Evolutionary conservation across 1,140 invertebrate species (phyloP), one percentile per base, ranked within the genome.

Genomic region (Caenorhabditis brenneri): DNA sequence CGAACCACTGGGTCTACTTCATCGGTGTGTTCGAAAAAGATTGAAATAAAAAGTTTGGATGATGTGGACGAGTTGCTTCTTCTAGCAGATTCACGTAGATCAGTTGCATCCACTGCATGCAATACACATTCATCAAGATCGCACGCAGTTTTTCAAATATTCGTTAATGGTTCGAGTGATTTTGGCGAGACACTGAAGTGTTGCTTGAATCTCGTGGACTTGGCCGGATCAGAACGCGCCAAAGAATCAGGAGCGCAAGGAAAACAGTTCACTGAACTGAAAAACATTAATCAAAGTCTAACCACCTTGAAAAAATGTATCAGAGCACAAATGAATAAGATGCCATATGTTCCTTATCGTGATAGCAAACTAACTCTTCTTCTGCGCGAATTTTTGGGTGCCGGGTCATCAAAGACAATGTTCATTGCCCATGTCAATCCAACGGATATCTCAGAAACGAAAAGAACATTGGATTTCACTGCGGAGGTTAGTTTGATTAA

Each of bases 31-130:
- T 48, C 48, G 24, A 78, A 31, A 15, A 74, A 53, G 29, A 36
- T 51, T 24, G 5, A 12, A 53, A 36, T 58, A n/a, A 31, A 22
- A 2, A 19, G 29, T 22, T 19, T 60, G 33, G 6, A 10, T 5
- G 80, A 93, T 84, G 91, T 97, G 0, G 92, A 98, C 82, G 93
- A 94, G 29, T 94, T 95, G 87, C 93, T 99, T 16, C 93, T 95
- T 58, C 91, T 93, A 58, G 96, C 96, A 0, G 96, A 95, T 0
- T 88, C 92, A 0, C 93, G 94, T 15, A 92, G 96, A 78, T 94
- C 95, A 10, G 96, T 95, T 0, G 95, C 95, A 10, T 93, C 95
- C 1, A 98, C 96, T 0, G 95, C 95, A n/a, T 97, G 97, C 96
- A 98, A 98, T 91, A 93, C 94, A 69, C 93, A 94, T 12, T 96